Percentiles rank a stretch among this genome's conserved stretches.
Conservation (phyloP, 2,797 vertebrate species). For the Bradypodion pumilum region DNA sequence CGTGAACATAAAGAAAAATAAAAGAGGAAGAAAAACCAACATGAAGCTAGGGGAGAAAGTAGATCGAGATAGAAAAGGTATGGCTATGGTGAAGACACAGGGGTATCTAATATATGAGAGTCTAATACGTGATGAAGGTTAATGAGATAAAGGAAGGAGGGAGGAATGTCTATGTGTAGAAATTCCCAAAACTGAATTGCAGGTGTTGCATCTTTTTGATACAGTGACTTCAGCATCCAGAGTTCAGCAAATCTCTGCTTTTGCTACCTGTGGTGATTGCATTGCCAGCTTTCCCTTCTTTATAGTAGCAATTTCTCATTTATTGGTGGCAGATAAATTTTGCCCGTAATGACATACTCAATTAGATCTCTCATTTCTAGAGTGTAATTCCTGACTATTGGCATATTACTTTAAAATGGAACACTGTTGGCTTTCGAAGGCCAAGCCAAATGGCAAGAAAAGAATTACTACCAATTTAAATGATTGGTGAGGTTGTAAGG, state of each 20-base stretch:
- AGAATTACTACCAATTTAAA: slow-evolving; percentile 50
- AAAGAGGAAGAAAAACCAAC: too few relatives aligned
- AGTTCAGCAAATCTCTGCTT: slow-evolving; percentile 7
- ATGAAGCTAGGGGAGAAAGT: too few relatives aligned
- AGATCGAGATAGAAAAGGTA: too few relatives aligned
- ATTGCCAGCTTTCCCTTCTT: slow-evolving; percentile 6
- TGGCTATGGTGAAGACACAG: too few relatives aligned
- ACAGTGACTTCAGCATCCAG: background rate
- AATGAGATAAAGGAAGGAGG: background rate
- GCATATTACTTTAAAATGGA: slow-evolving; percentile 24
- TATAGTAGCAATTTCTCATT: slow-evolving; percentile 31
- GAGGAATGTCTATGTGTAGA: background rate
- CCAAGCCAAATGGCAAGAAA: slow-evolving; percentile 9
- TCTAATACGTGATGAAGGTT: too few relatives aligned
- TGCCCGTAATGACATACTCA: background rate
- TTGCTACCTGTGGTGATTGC: background rate
- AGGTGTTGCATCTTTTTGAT: background rate
- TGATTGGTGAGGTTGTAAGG: slow-evolving; percentile 15
- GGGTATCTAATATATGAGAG: too few relatives aligned
- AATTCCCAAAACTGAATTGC: background rate
- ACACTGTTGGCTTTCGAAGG: slow-evolving; percentile 1
- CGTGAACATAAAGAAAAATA: too few relatives aligned
- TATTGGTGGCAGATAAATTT: slow-evolving; percentile 20
- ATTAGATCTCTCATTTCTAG: background rate
- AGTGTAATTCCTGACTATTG: slow-evolving; percentile 25